Evolutionary conservation across 2,113 vertebrate genomes (phyloP).

Genomic region (Oenanthe oenanthe): DNA sequence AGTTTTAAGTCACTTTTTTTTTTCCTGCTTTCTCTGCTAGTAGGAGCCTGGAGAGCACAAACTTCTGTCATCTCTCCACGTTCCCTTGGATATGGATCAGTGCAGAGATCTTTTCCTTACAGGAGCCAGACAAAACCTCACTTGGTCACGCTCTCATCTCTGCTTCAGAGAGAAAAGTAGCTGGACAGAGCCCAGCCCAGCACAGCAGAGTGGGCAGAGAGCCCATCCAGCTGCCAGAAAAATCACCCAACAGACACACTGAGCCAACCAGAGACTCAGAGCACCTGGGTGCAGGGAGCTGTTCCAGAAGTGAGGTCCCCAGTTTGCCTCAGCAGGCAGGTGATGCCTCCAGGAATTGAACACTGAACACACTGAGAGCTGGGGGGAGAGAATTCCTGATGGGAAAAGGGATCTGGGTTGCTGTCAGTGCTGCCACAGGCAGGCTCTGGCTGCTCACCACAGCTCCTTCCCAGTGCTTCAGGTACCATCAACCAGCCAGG

Average conservation of each 20-base stretch:
- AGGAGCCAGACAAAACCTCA: not conserved
- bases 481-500: not conserved
- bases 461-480: not conserved
- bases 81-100: not conserved
- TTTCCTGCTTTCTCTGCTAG: not conserved
- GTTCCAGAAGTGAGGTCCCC: not conserved
- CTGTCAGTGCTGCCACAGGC: not conserved
- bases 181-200: not conserved
- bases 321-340: not conserved
- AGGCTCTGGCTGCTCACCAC: not conserved
- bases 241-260: not conserved
- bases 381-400: not conserved
- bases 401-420: not conserved
- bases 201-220: not conserved
- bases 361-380: accelerated
- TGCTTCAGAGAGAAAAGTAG: not conserved
- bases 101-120: not conserved
- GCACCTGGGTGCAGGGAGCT: not conserved
- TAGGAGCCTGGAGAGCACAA: not conserved
- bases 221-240: not conserved
- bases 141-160: accelerated
- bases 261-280: not conserved
- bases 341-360: not conserved
- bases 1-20: not conserved
- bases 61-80: accelerated